Base-by-base conservation (phyloP, 2,888 invertebrate genomes). In the Aproaerema taeniolella region DNA sequence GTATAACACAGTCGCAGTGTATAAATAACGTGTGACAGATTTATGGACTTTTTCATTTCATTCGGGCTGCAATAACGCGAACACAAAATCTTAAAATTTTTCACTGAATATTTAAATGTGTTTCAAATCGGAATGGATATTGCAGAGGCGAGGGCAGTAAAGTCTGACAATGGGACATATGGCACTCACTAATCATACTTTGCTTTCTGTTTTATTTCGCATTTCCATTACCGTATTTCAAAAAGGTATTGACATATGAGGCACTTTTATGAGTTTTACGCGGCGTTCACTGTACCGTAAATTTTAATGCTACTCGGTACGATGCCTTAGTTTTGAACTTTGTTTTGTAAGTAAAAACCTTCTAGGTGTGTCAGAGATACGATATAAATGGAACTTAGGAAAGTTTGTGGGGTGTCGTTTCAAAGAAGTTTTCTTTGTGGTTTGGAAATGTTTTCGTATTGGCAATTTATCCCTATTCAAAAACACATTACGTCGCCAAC, bases 151-250 rank as follows among this genome's bases (percentile, higher is more conserved):
- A 15, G 32, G 66, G 74, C 67, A 71, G 76, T 83, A 82, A 81
- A 81, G 57, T 68, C 67, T 66, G 73, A 67, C 80, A 80, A 79
- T 77, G 77, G 78, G 77, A 78, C 78, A 61, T 77, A 74, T 68
- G 73, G 78, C 78, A 73, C 75, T 79, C 81, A 83, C 85, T 85
- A 83, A 83, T 85, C 82, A 83, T 81, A 83, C 81, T 83, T 80
- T 86, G 82, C 82, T 82, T 85, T 83, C 81, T 81, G 81, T 85
- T 85, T 85, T 86, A 86, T 83, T 83, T 80, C 82, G 75, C 75
- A 83, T 86, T 85, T 86, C 85, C 85, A 85, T 86, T 86, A 85
- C 74, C 80, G 77, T 85, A 85, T 83, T 85, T 83, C 85, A 83
- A 80, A 35, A 82, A 83, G 71, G 80, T 85, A 86, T 85, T 85